phyloP scores from a whole-genome alignment of 2,113 vertebrate genomes.

The Oenanthe melanoleuca region DNA sequence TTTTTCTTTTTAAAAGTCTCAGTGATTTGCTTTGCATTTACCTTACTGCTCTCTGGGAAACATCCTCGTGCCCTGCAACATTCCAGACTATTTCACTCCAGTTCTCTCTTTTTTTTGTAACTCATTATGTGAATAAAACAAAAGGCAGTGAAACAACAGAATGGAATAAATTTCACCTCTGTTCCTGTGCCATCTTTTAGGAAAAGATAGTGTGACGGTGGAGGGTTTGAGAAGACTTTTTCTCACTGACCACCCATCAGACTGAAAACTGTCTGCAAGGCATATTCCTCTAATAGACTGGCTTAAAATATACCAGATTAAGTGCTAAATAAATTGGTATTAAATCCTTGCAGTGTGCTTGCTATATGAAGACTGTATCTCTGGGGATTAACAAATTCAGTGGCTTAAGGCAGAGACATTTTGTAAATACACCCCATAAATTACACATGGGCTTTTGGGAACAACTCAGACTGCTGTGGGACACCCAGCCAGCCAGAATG shows the following conservation, averaged over 20 bases:
- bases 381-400: slow-evolving; percentile 13
- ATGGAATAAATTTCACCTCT: background rate
- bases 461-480: background rate
- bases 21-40: background rate
- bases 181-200: background rate
- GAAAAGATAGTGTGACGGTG: background rate
- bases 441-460: background rate
- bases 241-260: background rate
- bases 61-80: rapidly evolving
- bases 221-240: background rate
- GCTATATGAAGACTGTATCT: background rate
- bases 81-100: background rate
- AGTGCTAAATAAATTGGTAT: background rate
- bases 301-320: slow-evolving; percentile 23
- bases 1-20: background rate
- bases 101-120: background rate
- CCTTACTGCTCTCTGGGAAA: background rate
- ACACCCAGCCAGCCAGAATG: background rate
- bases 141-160: background rate
- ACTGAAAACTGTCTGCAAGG: background rate
- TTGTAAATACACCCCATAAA: slow-evolving; percentile 27
- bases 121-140: background rate
- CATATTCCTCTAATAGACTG: background rate
- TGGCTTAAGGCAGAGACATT: background rate
- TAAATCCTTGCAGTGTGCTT: background rate